Base-by-base conservation (phyloP, 2,888 invertebrate genomes). In the Tuberolachnus salignus region DNA sequence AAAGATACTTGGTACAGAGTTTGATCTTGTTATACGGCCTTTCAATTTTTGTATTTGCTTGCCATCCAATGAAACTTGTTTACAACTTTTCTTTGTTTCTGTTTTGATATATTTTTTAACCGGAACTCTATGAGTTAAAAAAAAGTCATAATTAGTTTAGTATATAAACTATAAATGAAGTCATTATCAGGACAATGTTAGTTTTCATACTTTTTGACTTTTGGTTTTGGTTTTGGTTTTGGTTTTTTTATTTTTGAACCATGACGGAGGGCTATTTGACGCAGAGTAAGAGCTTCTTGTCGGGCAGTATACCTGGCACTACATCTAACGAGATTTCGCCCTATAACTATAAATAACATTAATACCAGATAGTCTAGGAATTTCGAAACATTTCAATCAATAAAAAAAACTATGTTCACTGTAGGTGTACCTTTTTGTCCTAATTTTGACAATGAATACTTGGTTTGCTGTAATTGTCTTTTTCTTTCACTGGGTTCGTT, bases 1-100 rank as follows among this genome's bases (percentile, higher is more conserved):
- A 59, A 69, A 78, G 51, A 78, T 49, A 78, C 67, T 78, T 21
- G 78, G 78, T 66, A 78, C 59, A 59, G 78, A 78, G 61, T 78
- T 78, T 59, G 78, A 78, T 69, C 78, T 46, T 6, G 78, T 78
- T 69, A 67, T 69, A 51, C 78, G 78, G 16, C 67, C 67, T 69
- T 78, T 78, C 44, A 78, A 42, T n/a, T 49, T 69, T 21, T 59
- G 66, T 49, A 75, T 51, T 69, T 78, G 21, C 34, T 78, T 69
- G 34, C 69, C 78, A 14, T 78, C 78, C 34, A 59, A 57, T 57
- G 78, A 69, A 11, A 49, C 42, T 69, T 78, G 78, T 51, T 78
- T 78, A 61, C 51, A 67, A 51, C 51, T 69, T 34, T 78, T 69
- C 11, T 69, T 61, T 13, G 13, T 42, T 51, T 59, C 59, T 49